phyloP scores from a whole-genome alignment of 1,140 invertebrate genomes.

The Microplitis mediator region DNA sequence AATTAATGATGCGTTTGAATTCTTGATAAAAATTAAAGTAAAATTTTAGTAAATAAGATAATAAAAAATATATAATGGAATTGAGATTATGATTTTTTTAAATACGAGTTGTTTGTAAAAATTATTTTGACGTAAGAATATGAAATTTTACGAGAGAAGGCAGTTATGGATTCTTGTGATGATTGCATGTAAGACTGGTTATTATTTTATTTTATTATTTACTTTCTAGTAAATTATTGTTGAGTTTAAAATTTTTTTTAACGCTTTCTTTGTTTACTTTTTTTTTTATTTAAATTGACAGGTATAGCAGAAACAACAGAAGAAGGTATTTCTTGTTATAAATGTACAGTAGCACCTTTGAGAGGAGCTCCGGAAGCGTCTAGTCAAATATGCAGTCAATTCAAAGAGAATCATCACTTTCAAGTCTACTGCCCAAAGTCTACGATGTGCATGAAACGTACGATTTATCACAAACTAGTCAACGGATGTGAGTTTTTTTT shows the following conservation, averaged over 20 bases:
- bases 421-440: slow-evolving; percentile 78
- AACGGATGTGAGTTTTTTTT: slow-evolving; percentile 65
- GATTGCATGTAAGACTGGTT: neutral
- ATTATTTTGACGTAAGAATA: neutral
- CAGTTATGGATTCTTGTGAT: slow-evolving; percentile 8
- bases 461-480: slow-evolving; percentile 66
- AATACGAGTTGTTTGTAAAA: neutral
- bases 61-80: neutral
- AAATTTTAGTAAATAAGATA: too few species aligned
- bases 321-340: slow-evolving; percentile 65
- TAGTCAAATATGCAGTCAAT: slow-evolving; percentile 61
- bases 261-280: neutral
- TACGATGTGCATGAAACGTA: slow-evolving; percentile 79
- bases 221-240: neutral
- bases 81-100: neutral
- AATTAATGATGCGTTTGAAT: too few species aligned
- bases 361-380: slow-evolving; percentile 61
- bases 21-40: too few species aligned
- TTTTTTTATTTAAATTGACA: slow-evolving; percentile 34
- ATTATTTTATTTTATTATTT: neutral
- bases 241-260: neutral
- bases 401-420: slow-evolving; percentile 71
- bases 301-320: slow-evolving; percentile 33
- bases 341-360: slow-evolving; percentile 69
- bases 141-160: neutral